Base-by-base conservation (phyloP, 2,888 invertebrate genomes). In the Apamea crenata region DNA sequence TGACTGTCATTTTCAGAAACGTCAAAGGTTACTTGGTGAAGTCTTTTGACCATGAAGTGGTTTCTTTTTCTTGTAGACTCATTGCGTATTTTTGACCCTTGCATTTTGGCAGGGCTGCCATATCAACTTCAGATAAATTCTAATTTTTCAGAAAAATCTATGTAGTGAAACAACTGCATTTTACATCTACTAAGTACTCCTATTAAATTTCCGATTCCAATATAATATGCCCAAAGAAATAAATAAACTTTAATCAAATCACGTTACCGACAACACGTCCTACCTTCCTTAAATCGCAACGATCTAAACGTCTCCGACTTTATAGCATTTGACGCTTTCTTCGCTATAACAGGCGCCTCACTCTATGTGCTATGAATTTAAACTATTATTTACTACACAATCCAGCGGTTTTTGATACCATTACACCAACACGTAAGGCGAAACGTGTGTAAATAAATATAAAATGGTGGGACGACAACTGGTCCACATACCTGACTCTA, bases 361-460 rank as follows among this genome's bases (percentile, higher is more conserved):
- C 3, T 18, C 56, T 65, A 68, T 84, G 85, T 84, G 85, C 69
- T 65, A 70, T 84, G 87, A 87, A 85, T 85, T 85, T 87, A 78
- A 85, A 85, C 81, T 87, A 84, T 73, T 75, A 87, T 75, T 80
- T 68, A 73, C 56, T 53, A 80, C 40, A 83, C 14, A 59, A 65
- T 50, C 29, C 44, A 40, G 47, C 12, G 12, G 25, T 73, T 76
- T 76, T 73, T 78, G 74, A 83, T 78, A 86, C 50, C 69, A 87
- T 81, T 66, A 77, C 74, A 47, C 74, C 32, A 32, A 74, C 87
- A 71, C 47, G 84, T 75, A 87, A 69, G 87, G 76, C 18, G 72
- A 83, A 82, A 87, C 85, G 76, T 75, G 88, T 76, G 63, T 85
- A 71, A 79, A 82, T 87, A 85, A 82, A 82, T 78, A 82, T 74